Evolutionary conservation across 2,888 invertebrate genomes (phyloP).

Genomic region (Incurvaria masculella): DNA sequence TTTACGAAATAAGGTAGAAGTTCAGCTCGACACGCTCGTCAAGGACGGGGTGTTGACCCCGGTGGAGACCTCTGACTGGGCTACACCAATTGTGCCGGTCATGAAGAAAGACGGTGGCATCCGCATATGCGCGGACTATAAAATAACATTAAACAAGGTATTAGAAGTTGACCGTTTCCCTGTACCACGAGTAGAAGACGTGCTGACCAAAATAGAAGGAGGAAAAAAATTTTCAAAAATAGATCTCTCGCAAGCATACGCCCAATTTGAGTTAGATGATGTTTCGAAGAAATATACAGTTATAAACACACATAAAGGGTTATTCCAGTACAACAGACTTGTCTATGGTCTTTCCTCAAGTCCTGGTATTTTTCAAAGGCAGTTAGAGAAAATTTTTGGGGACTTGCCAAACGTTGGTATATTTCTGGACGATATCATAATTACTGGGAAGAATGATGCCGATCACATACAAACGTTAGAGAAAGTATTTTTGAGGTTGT

Average conservation of each 20-base stretch:
- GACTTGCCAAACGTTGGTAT: neutral
- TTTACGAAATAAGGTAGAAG: too few relatives aligned
- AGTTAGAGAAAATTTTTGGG: neutral
- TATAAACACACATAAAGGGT: slow-evolving; percentile 9
- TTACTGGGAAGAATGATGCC: neutral
- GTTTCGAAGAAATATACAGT: slow-evolving; percentile 2
- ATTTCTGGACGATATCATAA: slow-evolving; percentile 2
- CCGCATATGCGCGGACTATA: slow-evolving; percentile 9
- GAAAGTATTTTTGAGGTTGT: slow-evolving; percentile 4
- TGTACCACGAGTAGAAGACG: slow-evolving; percentile 10
- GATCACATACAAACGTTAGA: slow-evolving; percentile 2
- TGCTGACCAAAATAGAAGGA: slow-evolving; percentile 5
- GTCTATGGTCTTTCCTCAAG: slow-evolving; percentile 6
- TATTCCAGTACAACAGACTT: slow-evolving; percentile 9
- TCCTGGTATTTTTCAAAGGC: too few relatives aligned
- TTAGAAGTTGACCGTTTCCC: slow-evolving; percentile 9
- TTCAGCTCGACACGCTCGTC: slow-evolving; percentile 10
- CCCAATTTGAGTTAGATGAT: too few relatives aligned
- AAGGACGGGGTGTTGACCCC: slow-evolving; percentile 12
- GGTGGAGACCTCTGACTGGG: slow-evolving; percentile 15
- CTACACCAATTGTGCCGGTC: slow-evolving; percentile 14
- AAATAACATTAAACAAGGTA: slow-evolving; percentile 7
- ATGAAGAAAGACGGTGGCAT: slow-evolving; percentile 8
- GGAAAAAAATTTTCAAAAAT: slow-evolving; percentile 8
- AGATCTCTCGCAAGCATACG: too few relatives aligned